Base-by-base conservation (phyloP, 2,113 vertebrate species). In the Ceyx melanurus region DNA sequence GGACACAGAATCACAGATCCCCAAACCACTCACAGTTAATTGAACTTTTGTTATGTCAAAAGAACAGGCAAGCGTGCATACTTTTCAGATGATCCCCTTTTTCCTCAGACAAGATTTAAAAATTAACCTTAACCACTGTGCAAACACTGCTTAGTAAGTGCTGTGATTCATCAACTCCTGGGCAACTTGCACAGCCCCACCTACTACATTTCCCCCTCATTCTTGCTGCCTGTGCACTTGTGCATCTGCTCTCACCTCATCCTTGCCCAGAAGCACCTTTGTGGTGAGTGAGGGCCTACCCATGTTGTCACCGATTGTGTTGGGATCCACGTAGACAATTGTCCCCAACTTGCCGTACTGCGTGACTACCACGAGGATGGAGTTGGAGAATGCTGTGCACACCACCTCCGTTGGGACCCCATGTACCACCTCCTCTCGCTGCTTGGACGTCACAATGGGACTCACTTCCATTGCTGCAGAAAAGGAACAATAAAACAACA, bases 281-380 rank as follows among this genome's bases (percentile, higher is more conserved):
- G 99, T 99, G 64, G 98, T 98, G 64, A 99, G 98, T 7, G 97
- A 80, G 1, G 98, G 97, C 31, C 96, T 98, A 97, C 97, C 98
- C 95, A 99, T 88, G 45, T 98, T 98, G 86, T 97, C 95, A 9
- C 98, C 92, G 61, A 97, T 86, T 3, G 93, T 94, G 93, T 98
- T 98, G 58, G 99, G 98, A 25, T 98, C 98, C 96, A 99, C 76
- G 9, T 98, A 98, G 85, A 99, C 96, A 57, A 99, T 93, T 1
- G 99, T 99, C 1, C 99, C 99, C 83, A 99, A 98, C 97, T 99
- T 99, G 28, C 99, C 98, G 2, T 98, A 99, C 97, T 99, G 99
- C 2, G 99, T 99, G 79, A 99, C 98, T 16, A 99, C 98, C 61
- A 99, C 97, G 28, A 99, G 98, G 77, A 99, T 97, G 54, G 99